These are phyloP conservation scores for Athene cunicularia DNA, from an alignment of 2,113 vertebrate genomes.

Conservation along the genomic window DNA sequence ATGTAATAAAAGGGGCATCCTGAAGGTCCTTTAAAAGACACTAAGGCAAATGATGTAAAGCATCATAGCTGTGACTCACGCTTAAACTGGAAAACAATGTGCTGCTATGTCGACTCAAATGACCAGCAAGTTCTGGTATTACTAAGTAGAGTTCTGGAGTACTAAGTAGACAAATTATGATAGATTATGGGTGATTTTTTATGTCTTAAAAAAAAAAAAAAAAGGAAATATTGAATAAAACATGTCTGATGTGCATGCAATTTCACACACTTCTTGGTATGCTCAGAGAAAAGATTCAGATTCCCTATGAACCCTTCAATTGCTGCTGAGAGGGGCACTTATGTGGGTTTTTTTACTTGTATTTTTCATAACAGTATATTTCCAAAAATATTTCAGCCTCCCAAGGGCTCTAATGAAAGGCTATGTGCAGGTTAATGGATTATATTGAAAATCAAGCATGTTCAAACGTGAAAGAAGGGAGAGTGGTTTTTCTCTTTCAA, in stretches of 20 bases:
- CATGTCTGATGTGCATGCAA: neutral
- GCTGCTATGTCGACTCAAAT: neutral
- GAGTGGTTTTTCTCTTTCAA: neutral
- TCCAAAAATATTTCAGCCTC: conserved; percentile 53
- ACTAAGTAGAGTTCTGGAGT: neutral
- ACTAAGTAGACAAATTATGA: neutral
- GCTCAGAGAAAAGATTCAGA: neutral
- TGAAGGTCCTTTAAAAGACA: neutral
- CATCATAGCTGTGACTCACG: neutral
- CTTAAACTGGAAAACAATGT: neutral
- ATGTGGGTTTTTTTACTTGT: neutral
- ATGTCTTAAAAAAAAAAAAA: conserved; percentile 8
- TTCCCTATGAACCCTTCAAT: neutral
- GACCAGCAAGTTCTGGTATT: neutral
- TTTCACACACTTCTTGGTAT: neutral
- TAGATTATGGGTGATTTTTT: neutral
- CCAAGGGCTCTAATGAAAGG: conserved; percentile 56
- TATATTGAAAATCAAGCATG: conserved; percentile 38
- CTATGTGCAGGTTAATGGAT: conserved; percentile 48
- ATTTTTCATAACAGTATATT: conserved; percentile 33
- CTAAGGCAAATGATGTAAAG: neutral
- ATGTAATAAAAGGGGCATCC: neutral
- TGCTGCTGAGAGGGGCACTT: neutral
- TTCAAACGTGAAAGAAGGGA: conserved; percentile 29
- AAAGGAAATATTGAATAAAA: neutral